Evolutionary conservation across 2,797 vertebrate genomes (phyloP).

Genomic region (Heliangelus exortis): DNA sequence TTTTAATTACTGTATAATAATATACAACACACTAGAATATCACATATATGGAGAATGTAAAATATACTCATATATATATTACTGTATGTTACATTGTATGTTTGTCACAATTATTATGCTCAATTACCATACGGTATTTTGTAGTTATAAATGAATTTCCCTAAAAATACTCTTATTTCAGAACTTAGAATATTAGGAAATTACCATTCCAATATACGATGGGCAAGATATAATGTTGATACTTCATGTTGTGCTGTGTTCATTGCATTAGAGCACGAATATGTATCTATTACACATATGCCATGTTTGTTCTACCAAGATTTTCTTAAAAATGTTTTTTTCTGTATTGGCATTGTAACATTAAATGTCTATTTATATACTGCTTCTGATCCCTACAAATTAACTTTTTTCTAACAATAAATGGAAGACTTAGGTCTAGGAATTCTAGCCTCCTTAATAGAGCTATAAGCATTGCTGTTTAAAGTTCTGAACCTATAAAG

Average conservation of each 20-base stretch:
- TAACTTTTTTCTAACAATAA: neutral
- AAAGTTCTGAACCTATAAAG: neutral
- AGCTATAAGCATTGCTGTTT: neutral
- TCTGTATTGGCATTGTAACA: neutral
- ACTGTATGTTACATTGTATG: neutral
- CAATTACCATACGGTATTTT: neutral
- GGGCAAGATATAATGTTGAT: neutral
- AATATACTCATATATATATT: neutral
- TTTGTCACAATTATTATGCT: neutral
- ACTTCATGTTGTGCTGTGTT: fast-evolving
- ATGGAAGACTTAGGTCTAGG: neutral
- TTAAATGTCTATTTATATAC: neutral
- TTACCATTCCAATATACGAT: neutral
- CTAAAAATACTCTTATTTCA: neutral
- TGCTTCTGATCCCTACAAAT: neutral
- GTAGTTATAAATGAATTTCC: neutral
- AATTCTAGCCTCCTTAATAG: neutral
- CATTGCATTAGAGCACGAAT: neutral
- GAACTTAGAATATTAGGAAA: neutral
- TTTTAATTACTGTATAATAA: neutral
- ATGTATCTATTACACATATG: neutral
- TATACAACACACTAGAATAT: neutral
- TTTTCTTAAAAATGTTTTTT: neutral
- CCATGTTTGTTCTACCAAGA: neutral
- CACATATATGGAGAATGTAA: too few species aligned